Base-by-base conservation (phyloP, 1,140 invertebrate genomes). In the Drosophila erecta region DNA sequence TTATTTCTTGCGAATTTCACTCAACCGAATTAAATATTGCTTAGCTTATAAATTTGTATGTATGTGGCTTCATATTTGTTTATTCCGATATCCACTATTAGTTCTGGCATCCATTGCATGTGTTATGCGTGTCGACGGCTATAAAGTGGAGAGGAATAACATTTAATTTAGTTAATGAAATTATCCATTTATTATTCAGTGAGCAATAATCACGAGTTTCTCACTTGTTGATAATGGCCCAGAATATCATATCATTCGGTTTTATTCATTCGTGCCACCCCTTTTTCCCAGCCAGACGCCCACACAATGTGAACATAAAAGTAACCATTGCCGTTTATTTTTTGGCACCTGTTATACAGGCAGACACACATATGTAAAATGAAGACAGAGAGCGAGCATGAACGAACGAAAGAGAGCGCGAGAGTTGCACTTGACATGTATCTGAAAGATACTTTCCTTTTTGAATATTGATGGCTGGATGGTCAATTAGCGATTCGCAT, bases 401-500 rank as follows among this genome's bases (percentile, higher is more conserved):
- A 30, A 7, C 7, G 37, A 37, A 17, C 7, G 37, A 37, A 17
- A 46, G 51, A 70, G 50, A 69, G 27, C 30, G 33, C 58, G 37
- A 76, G 51, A 78, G 69, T 74, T 79, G 56, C 61, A 74, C 76
- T 79, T 79, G 76, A 79, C 69, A 67, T 79, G 59, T 84, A 67
- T 47, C 44, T 43, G 37, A 69, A 80, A 51, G 77, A 76, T 80
- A 80, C 57, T 67, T 64, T 72, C 64, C 61, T 76, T 84, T 83
- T 81, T 62, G 60, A 83, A 79, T 79, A 64, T 53, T 47, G 64
- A 87, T 87, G 59, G 67, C 74, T 66, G 79, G 72, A 89, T 87
- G 83, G 83, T 79, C 83, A 89, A 87, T 87, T 87, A 87, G 79
- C 67, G 79, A 87, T 79, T 83, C 81, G 71, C 70, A 60, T 47